Percentiles rank a stretch among this genome's conserved stretches.
These are phyloP conservation scores for Phataginus tetradactyla DNA, from an alignment of 2,797 vertebrate genomes.

Conservation along the genomic window DNA sequence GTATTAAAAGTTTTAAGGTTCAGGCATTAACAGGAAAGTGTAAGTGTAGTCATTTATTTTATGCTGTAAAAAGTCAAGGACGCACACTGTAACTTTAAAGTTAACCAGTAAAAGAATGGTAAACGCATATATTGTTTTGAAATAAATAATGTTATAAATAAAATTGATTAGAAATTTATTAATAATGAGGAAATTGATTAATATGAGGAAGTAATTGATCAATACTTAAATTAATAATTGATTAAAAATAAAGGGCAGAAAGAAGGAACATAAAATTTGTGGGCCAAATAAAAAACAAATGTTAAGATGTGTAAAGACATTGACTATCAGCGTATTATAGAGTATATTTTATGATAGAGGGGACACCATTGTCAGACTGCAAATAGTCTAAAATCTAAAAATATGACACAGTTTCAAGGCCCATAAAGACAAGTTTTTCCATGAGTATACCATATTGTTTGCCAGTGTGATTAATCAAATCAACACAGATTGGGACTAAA, in stretches of 20 bases:
- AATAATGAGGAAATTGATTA: too few relatives aligned
- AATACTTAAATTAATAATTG: neutral
- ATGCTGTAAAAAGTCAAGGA: neutral
- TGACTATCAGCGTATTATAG: neutral
- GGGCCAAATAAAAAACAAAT: neutral
- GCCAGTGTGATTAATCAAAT: neutral
- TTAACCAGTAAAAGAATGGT: neutral
- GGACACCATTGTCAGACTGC: neutral
- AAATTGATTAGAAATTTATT: too few relatives aligned
- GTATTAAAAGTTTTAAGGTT: slow-evolving; percentile 8
- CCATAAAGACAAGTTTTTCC: neutral
- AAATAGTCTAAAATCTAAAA: neutral
- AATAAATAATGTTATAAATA: neutral
- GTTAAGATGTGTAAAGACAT: neutral
- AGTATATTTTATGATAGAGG: neutral
- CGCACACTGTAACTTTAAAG: neutral
- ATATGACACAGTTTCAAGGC: neutral
- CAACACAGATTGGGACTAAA: neutral
- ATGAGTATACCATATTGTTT: neutral
- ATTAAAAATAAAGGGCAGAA: neutral
- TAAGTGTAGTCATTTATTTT: neutral
- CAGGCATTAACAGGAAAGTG: neutral
- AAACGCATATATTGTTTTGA: neutral
- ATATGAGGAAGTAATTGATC: too few relatives aligned
- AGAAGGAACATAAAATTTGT: neutral